Conservation (phyloP, 1,140 invertebrate genomes). For the Euura lappo region DNA sequence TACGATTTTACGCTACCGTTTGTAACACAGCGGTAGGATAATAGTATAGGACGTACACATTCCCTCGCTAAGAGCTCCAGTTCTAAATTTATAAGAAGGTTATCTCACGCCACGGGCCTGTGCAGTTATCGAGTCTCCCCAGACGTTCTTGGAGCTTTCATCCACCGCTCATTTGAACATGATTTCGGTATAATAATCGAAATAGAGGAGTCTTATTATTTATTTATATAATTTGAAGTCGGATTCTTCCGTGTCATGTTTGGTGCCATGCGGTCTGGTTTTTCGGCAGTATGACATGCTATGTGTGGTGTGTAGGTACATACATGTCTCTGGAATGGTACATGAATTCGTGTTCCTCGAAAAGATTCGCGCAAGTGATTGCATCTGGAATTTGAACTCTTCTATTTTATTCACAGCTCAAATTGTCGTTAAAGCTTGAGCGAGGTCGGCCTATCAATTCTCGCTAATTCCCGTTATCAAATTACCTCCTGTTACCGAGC, state of each 20-base stretch:
- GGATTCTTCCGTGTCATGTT: too few relatives aligned
- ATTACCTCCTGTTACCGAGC: slow-evolving; percentile 1
- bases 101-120: not conserved
- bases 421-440: not conserved
- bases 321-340: too few relatives aligned
- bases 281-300: too few relatives aligned
- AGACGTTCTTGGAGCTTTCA: not conserved
- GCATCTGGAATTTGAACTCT: too few relatives aligned
- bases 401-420: not conserved
- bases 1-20: not conserved
- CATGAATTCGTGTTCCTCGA: too few relatives aligned
- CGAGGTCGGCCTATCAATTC: not conserved
- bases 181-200: not conserved
- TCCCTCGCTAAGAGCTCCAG: not conserved
- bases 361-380: too few relatives aligned
- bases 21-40: not conserved
- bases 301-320: too few relatives aligned
- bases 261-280: too few relatives aligned
- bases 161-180: not conserved
- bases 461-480: slow-evolving; percentile 7
- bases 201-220: too few relatives aligned
- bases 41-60: not conserved
- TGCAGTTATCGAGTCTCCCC: not conserved
- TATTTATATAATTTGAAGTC: too few relatives aligned
- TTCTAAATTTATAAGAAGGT: not conserved